Conservation (phyloP, 1,140 invertebrate species). For the Thaumetopoea pityocampa region DNA sequence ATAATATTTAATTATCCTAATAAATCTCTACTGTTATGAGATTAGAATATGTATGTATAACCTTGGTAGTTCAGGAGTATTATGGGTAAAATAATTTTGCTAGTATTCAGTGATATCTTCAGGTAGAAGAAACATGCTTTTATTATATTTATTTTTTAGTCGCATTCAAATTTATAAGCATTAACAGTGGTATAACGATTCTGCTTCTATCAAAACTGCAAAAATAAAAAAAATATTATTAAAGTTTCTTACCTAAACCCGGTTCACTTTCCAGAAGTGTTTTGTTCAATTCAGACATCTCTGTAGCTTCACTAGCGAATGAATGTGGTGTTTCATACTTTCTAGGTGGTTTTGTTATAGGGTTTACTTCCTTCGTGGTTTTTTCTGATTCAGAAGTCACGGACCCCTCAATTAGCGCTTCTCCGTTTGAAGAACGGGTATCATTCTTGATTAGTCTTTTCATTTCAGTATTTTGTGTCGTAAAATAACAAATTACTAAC, state of each 20-base stretch:
- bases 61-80: too few species aligned
- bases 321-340: constrained; percentile 80
- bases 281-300: constrained; percentile 87
- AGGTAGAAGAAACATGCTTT: too few species aligned
- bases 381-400: constrained; percentile 84
- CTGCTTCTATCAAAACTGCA: too few species aligned
- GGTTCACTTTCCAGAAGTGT: constrained; percentile 83
- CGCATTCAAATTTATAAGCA: too few species aligned
- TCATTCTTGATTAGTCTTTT: constrained; percentile 78
- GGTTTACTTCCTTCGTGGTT: constrained; percentile 86
- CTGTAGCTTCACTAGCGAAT: constrained; percentile 80
- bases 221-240: neutral
- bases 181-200: too few species aligned
- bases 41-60: too few species aligned
- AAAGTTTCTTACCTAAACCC: constrained; percentile 80
- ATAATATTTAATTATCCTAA: too few species aligned
- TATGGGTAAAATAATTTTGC: too few species aligned
- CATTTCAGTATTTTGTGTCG: constrained; percentile 77
- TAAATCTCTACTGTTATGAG: too few species aligned
- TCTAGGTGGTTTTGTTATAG: constrained; percentile 84
- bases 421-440: constrained; percentile 79
- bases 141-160: too few species aligned
- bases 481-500: constrained; percentile 80
- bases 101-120: too few species aligned
- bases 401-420: constrained; percentile 76